Percentiles rank a stretch among this genome's conserved stretches.
phyloP scores from a whole-genome alignment of 2,888 invertebrate genomes.

The Odiellus spinosus region DNA sequence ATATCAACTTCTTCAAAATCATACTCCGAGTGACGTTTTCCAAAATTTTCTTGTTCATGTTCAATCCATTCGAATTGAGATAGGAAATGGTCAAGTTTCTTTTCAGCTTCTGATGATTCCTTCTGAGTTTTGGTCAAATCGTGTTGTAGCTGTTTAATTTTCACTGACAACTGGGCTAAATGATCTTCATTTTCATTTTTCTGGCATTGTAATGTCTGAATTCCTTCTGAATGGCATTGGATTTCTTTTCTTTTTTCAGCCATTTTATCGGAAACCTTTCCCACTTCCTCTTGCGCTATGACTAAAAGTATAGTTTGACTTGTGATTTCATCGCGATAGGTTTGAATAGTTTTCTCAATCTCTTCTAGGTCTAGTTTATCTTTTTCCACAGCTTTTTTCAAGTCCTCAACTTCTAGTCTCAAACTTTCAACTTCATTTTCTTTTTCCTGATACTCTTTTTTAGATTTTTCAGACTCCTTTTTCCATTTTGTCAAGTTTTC shows the following conservation, averaged over 20 bases:
- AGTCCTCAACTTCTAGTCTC: conserved; percentile 58
- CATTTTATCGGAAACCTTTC: not conserved
- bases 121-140: conserved; percentile 36
- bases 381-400: conserved; percentile 40
- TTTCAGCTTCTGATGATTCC: conserved; percentile 43
- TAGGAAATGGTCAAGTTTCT: conserved; percentile 28
- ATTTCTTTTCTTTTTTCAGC: conserved; percentile 37
- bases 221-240: conserved; percentile 34
- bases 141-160: conserved; percentile 34
- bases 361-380: conserved; percentile 25
- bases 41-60: conserved; percentile 60
- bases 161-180: conserved; percentile 27
- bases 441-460: conserved; percentile 54
- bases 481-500: conserved; percentile 49
- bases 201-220: conserved; percentile 27
- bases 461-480: conserved; percentile 52
- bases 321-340: not conserved
- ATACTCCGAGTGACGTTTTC: conserved; percentile 46
- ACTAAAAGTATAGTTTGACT: not conserved
- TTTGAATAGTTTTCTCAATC: conserved; percentile 18
- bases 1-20: conserved; percentile 36
- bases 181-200: conserved; percentile 36
- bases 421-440: conserved; percentile 54
- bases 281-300: not conserved
- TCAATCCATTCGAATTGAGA: conserved; percentile 54